A percentile compares a stretch with the other conserved stretches of the same genome.
Evolutionary conservation across 2,797 vertebrate genomes (phyloP).

Genomic region (Dallia pectoralis): DNA sequence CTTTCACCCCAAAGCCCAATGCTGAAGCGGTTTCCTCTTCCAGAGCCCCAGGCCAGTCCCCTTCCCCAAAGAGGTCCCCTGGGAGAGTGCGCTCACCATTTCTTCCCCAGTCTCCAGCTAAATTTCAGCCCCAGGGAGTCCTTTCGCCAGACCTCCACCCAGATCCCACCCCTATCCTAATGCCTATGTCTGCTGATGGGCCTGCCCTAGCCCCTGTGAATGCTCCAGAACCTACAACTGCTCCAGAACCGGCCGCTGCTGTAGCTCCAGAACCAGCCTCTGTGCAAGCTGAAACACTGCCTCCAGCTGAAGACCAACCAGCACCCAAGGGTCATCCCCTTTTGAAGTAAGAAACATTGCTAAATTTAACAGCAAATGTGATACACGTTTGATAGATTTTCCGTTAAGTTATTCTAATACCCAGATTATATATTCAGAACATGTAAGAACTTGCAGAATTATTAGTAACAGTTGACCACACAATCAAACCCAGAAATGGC

Average conservation of each 20-base stretch:
- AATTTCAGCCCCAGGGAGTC: conserved; percentile 71
- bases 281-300: conserved; percentile 67
- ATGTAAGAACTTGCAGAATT: too few species aligned
- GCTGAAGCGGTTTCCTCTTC: not conserved
- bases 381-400: too few species aligned
- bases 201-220: not conserved
- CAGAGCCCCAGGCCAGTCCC: conserved; percentile 31
- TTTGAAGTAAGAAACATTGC: conserved; percentile 88
- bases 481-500: too few species aligned
- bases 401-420: too few species aligned
- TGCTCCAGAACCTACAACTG: conserved; percentile 36
- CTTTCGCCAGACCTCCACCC: conserved; percentile 44
- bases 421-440: too few species aligned
- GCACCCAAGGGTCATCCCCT: conserved; percentile 86
- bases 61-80: conserved; percentile 29
- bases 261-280: conserved; percentile 37
- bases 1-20: conserved; percentile 48
- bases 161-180: conserved; percentile 17
- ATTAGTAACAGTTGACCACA: too few species aligned
- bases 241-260: conserved; percentile 73
- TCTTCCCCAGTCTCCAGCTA: conserved; percentile 51
- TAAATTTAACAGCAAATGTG: not conserved
- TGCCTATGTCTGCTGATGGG: conserved; percentile 7
- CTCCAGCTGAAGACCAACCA: conserved; percentile 71
- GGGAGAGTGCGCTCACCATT: conserved; percentile 40